phyloP scores from a whole-genome alignment of 1,140 invertebrate genomes.

The Chlorops oryzae region DNA sequence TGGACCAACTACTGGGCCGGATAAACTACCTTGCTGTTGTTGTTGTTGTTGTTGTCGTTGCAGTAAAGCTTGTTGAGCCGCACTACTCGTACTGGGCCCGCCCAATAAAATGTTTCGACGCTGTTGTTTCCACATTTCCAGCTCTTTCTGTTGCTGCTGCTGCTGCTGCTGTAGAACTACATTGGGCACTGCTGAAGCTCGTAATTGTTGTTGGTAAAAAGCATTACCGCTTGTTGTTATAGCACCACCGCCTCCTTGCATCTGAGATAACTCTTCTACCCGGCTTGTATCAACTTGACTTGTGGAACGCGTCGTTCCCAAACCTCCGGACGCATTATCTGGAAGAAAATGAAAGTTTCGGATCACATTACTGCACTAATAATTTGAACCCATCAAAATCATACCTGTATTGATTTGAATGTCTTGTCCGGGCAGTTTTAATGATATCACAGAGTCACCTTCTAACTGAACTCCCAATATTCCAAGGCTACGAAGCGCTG shows the following conservation, averaged over 20 bases:
- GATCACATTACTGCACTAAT: conserved; percentile 18
- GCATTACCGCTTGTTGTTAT: no score
- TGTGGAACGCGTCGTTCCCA: no score
- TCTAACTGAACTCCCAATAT: conserved; percentile 94
- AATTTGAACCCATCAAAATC: conserved; percentile 23
- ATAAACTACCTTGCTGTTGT: conserved; percentile 30
- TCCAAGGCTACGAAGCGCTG: conserved; percentile 80
- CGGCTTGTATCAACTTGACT: no score
- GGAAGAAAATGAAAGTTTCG: conserved; percentile 5
- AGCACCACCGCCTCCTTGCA: conserved; percentile 1
- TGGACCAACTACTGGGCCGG: conserved; percentile 31
- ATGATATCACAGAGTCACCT: conserved; percentile 89
- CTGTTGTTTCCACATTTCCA: conserved; percentile 19
- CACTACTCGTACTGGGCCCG: conserved; percentile 23
- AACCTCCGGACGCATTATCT: conserved; percentile 12
- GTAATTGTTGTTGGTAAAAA: no score
- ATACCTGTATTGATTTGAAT: conserved; percentile 61
- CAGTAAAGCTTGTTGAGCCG: conserved; percentile 17
- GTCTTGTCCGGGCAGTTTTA: conserved; percentile 73
- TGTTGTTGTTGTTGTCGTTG: conserved; percentile 22
- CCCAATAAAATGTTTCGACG: conserved; percentile 23
- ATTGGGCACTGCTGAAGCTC: no score
- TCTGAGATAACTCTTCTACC: no score
- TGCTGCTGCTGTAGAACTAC: conserved; percentile 33
- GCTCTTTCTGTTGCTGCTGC: conserved; percentile 20